A percentile compares a stretch with the other conserved stretches of the same genome.
These are phyloP conservation scores for Peromyscus aztecus DNA, from an alignment of 2,797 vertebrate genomes.

Conservation along the genomic window DNA sequence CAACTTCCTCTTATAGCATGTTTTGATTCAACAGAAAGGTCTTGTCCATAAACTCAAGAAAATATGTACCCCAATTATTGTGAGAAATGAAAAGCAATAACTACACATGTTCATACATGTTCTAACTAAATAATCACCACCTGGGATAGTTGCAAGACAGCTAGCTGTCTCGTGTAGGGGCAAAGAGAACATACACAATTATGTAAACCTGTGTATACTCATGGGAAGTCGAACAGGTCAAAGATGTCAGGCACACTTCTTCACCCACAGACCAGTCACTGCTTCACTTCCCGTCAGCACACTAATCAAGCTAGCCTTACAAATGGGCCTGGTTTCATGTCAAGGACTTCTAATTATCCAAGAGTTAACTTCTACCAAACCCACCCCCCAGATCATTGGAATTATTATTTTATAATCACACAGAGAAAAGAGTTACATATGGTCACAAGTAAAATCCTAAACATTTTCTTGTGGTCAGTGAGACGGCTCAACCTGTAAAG, in stretches of 20 bases:
- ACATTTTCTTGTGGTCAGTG: not conserved
- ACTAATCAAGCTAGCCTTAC: not conserved
- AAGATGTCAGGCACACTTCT: constrained; percentile 23
- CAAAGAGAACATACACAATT: not conserved
- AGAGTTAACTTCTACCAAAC: constrained; percentile 44
- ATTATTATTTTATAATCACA: constrained; percentile 47
- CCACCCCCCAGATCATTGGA: not conserved
- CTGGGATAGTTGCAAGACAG: not conserved
- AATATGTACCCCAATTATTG: not conserved
- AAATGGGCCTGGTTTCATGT: not conserved
- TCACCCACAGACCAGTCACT: not conserved
- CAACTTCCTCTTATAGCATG: constrained; percentile 56
- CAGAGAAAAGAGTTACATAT: not conserved
- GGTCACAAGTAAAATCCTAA: constrained; percentile 3
- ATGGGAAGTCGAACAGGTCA: constrained; percentile 33
- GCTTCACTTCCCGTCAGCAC: not conserved
- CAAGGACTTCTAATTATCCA: constrained; percentile 28
- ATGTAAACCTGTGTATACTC: not conserved
- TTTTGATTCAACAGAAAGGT: constrained; percentile 47
- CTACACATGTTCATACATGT: constrained; percentile 26
- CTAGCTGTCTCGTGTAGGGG: not conserved
- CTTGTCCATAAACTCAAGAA: constrained; percentile 18
- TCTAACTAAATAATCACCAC: not conserved
- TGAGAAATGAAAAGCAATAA: constrained; percentile 57
- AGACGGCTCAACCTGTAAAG: not conserved